A percentile compares a stretch with the other conserved stretches of the same genome.
Conservation (phyloP, 2,888 invertebrate genomes). For the Oscheius sp. region DNA sequence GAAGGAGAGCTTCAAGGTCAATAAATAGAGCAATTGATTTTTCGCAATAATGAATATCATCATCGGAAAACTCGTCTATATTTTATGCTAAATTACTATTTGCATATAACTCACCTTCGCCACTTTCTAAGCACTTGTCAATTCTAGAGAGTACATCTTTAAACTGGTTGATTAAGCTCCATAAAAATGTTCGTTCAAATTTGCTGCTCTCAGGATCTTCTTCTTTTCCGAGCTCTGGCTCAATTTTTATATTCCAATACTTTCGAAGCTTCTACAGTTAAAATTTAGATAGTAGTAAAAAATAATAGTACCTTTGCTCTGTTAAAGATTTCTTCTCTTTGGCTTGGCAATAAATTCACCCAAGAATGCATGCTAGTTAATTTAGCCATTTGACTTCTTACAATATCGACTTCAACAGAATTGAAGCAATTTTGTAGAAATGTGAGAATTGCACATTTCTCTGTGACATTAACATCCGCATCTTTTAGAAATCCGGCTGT, state of each 20-base stretch:
- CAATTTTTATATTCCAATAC: constrained; percentile 31
- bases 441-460: constrained; percentile 86
- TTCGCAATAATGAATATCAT: constrained; percentile 81
- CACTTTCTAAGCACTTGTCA: constrained; percentile 43
- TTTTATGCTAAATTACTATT: not conserved
- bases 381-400: constrained; percentile 88
- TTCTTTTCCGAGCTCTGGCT: constrained; percentile 31
- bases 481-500: constrained; percentile 53
- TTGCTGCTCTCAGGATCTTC: constrained; percentile 32
- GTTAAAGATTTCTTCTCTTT: constrained; percentile 84
- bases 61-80: constrained; percentile 68
- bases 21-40: constrained; percentile 93
- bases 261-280: constrained; percentile 19
- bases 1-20: constrained; percentile 91
- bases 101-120: not conserved
- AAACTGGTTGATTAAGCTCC: constrained; percentile 86
- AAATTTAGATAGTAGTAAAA: not conserved
- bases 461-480: constrained; percentile 70
- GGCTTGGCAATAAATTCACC: constrained; percentile 80
- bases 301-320: not conserved
- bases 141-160: constrained; percentile 81
- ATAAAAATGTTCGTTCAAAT: constrained; percentile 80
- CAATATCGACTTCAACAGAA: constrained; percentile 92
- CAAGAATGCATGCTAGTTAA: constrained; percentile 93
- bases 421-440: constrained; percentile 96